Conservation (phyloP, 2,797 vertebrate species). For the Lepilemur septentrionalis region DNA sequence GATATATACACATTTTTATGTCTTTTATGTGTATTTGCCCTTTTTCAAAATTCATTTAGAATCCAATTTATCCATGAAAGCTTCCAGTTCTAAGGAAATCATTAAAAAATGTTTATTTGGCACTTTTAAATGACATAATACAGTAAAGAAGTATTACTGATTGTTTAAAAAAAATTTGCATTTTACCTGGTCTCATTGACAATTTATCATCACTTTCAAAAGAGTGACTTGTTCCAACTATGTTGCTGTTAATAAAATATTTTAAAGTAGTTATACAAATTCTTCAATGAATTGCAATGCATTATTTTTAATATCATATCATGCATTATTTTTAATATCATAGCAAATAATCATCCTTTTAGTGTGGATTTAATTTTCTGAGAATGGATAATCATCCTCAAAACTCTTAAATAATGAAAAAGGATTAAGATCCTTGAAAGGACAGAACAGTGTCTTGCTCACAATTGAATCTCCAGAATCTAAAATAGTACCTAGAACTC, state of each 20-base stretch:
- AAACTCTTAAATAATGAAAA: slow-evolving; percentile 39
- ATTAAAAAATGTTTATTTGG: neutral
- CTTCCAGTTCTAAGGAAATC: neutral
- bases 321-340: slow-evolving; percentile 14
- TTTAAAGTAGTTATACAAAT: slow-evolving; percentile 13
- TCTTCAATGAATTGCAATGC: neutral
- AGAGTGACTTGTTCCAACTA: neutral
- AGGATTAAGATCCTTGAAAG: neutral
- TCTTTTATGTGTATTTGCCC: neutral
- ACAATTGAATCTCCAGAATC: neutral
- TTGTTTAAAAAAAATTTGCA: neutral
- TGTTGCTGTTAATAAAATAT: neutral
- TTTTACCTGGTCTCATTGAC: neutral
- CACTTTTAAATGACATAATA: neutral
- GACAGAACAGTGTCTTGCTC: neutral
- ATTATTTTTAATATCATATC: slow-evolving; percentile 30
- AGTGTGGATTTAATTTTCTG: neutral
- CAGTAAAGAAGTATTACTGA: neutral
- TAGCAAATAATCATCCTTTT: neutral
- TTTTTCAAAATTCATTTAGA: neutral
- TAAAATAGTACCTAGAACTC: neutral
- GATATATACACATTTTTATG: neutral
- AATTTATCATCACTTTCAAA: neutral
- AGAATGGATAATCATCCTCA: neutral
- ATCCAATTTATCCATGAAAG: slow-evolving; percentile 35